Base-by-base conservation (phyloP, 2,888 invertebrate species). In the Noctua janthe region DNA sequence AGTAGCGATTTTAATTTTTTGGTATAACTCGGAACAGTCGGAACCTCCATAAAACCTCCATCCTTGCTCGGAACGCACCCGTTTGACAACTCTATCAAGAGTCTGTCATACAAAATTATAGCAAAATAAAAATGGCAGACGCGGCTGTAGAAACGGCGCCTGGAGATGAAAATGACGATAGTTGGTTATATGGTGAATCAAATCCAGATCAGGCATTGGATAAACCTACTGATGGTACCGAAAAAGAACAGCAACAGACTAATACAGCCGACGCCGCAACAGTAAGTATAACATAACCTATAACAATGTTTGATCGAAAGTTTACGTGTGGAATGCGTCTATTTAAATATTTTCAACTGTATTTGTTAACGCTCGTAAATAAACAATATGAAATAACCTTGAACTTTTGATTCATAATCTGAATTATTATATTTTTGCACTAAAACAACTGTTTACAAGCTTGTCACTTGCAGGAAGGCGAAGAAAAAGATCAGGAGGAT, bases 161-260 rank as follows among this genome's bases (percentile, higher is more conserved):
- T 43, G 95, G 95, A 51, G 97, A 96, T 91, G 98, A 98, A 94
- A 98, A 98, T 95, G 99, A 99, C 93, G 99, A 99, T 97, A 98
- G 98, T 92, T 99, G 99, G 99, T 97, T 99, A 82, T 99, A 99
- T 92, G 99, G 99, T 39, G 98, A 98, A 91, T 98, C 98, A 1
- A 97, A 97, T 91, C 97, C 97, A 56, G 97, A 97, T 72, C 94
- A 93, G 83, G 77, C 80, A 71, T 84, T 85, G 20, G 92, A 93
- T 23, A 93, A 94, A 85, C 83, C 88, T 43, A 72, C 90, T 17
- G 91, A 91, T 84, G 85, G 78, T 71, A 86, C 70, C 64, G 94
- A 92, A 70, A 94, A 94, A 87, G 86, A 88, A 5, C 88, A 91
- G 81, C 84, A 90, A 79, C 87, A 87, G 71, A 72, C 87, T 8